Conservation (phyloP, 2,888 invertebrate genomes). For the Emesis russula region DNA sequence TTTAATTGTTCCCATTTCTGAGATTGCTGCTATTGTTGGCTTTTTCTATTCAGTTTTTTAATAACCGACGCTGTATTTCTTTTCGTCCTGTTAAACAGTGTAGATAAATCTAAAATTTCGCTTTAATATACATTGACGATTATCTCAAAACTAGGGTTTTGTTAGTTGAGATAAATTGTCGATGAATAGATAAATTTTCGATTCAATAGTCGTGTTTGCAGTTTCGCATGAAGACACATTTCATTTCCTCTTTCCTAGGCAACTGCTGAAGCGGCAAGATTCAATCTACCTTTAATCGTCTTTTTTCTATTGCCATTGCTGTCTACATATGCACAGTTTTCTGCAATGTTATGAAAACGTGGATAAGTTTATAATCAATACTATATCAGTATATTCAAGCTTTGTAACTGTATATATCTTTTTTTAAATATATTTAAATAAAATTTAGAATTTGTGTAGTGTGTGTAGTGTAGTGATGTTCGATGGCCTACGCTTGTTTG, state of each 20-base stretch:
- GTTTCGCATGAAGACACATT: conserved; percentile 38
- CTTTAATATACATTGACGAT: neutral
- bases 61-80: conserved; percentile 4
- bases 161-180: neutral
- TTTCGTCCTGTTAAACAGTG: neutral
- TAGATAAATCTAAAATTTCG: neutral
- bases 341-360: no score
- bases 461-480: no score
- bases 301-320: conserved; percentile 40
- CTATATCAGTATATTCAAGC: no score
- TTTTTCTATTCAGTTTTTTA: conserved; percentile 34
- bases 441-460: no score
- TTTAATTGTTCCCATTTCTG: conserved; percentile 37
- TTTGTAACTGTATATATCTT: no score
- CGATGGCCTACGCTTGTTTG: no score
- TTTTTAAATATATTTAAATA: no score
- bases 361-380: no score
- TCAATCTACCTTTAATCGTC: conserved; percentile 75
- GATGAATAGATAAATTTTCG: neutral
- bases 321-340: neutral
- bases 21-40: conserved; percentile 44
- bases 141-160: neutral
- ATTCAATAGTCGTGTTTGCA: neutral
- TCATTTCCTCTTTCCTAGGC: conserved; percentile 59
- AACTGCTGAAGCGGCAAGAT: conserved; percentile 72